Conservation (phyloP, 2,888 invertebrate species). For the Ormyrus pomaceus region DNA sequence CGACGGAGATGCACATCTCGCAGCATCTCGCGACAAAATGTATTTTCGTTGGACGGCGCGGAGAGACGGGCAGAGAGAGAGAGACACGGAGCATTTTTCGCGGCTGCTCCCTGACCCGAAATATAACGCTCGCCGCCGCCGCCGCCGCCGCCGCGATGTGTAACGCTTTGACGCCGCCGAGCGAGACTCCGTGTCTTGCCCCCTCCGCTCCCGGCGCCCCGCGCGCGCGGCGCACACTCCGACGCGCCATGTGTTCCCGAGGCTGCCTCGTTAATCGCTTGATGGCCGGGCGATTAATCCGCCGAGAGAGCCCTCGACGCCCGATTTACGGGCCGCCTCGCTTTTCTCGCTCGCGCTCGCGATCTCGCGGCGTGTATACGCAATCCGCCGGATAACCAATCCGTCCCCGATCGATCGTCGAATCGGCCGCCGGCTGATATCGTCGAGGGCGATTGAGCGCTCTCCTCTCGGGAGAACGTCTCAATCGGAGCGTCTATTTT, state of each 20-base stretch:
- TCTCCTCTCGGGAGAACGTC: not conserved
- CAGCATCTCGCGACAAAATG: constrained; percentile 63
- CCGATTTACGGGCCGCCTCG: too few species aligned
- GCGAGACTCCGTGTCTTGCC: constrained; percentile 1
- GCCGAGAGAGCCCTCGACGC: not conserved
- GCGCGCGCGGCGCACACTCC: not conserved
- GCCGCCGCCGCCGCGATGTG: too few species aligned
- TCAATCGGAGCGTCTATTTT: not conserved
- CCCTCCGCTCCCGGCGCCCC: constrained; percentile 9
- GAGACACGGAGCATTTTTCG: too few species aligned
- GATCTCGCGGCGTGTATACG: too few species aligned
- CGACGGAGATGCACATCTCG: constrained; percentile 57
- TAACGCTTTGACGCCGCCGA: constrained; percentile 22
- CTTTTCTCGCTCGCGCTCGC: too few species aligned
- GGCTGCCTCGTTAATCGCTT: not conserved
- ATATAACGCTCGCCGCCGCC: too few species aligned
- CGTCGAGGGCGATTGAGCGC: too few species aligned
- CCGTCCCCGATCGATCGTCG: too few species aligned
- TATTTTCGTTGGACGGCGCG: constrained; percentile 63
- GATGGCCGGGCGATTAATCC: too few species aligned
- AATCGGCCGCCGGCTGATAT: too few species aligned
- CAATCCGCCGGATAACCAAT: too few species aligned
- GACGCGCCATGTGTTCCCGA: not conserved
- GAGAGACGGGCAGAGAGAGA: not conserved
- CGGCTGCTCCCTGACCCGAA: too few species aligned